Base-by-base conservation (phyloP, 1,140 invertebrate genomes). In the Pygmarrhopalites habei region DNA sequence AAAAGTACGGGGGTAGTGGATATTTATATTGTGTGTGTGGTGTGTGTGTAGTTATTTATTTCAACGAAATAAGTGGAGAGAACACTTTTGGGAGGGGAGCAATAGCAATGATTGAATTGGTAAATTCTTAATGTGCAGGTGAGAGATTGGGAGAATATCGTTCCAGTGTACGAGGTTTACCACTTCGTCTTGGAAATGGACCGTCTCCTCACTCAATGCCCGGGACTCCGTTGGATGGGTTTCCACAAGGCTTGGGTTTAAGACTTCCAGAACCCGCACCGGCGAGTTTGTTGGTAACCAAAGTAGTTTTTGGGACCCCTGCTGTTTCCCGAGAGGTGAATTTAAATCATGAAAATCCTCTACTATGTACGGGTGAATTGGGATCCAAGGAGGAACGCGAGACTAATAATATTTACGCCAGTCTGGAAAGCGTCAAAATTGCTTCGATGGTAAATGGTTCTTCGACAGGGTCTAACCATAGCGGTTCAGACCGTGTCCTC, bases 231-330 rank as follows among this genome's bases (percentile, higher is more conserved):
- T 58, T 68, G 25, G 69, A 71, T 64, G 69, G 69, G 58, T 71
- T 68, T 65, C 66, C 69, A 17, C 68, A 67, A 58, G 65, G 65
- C 2, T 25, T 70, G 5, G 30, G 66, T 30, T 66, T 71, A 35
- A 35, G 66, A 39, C 69, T 71, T 46, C 69, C 69, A 14, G 69
- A 71, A 43, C 69, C 69, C n/a, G 69, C 69, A 26, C 66, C 69
- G 7, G 69, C 69, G 29, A 71, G 69, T 66, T 51, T 71, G 21
- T 49, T 71, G 57, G 69, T 71, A 55, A 71, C 69, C 46, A 71
- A 71, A 64, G 69, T 71, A 47, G 69, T 71, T 51, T 71, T 71
- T 55, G 69, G 69, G 17, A 71, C 66, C 26, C 69, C 69, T 29
- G 69, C 66, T 21, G 66, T 67, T 21, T 68, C 66, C 28, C 66